Evolutionary conservation across 1,140 invertebrate genomes (phyloP).

Genomic region (Meloidogyne chitwoodi): DNA sequence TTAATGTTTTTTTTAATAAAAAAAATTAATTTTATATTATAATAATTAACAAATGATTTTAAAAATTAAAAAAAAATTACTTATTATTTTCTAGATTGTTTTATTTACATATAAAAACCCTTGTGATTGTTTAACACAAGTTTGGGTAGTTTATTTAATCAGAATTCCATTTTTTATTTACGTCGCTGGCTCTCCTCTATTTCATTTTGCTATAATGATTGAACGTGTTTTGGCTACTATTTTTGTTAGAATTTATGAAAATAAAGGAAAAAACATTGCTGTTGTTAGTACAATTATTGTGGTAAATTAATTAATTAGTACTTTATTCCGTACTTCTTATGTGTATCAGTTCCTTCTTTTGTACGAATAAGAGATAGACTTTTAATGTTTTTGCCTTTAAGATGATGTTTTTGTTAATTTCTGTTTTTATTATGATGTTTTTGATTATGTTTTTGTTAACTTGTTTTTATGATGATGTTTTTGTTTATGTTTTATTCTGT

Average conservation of each 20-base stretch:
- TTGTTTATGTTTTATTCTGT: too few relatives aligned
- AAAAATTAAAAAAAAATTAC: too few relatives aligned
- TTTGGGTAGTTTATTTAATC: slow-evolving; percentile 8
- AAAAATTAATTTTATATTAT: not conserved
- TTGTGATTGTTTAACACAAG: slow-evolving; percentile 17
- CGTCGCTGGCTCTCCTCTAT: slow-evolving; percentile 9
- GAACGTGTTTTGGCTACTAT: slow-evolving; percentile 4
- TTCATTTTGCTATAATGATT: slow-evolving; percentile 16
- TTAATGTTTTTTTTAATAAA: not conserved
- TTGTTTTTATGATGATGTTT: too few relatives aligned
- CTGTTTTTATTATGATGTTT: too few relatives aligned
- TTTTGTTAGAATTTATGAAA: slow-evolving; percentile 15
- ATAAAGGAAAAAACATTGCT: not conserved
- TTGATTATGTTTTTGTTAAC: too few relatives aligned
- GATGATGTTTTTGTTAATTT: too few relatives aligned
- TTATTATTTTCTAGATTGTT: not conserved
- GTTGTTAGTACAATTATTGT: not conserved
- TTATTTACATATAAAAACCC: not conserved
- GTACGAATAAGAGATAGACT: too few relatives aligned
- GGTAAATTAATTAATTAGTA: not conserved
- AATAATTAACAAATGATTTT: too few relatives aligned
- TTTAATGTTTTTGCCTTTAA: too few relatives aligned
- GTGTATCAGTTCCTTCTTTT: too few relatives aligned
- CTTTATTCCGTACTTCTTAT: too few relatives aligned
- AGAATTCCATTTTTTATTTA: slow-evolving; percentile 18